Percentiles rank a stretch among this genome's conserved stretches.
phyloP scores from a whole-genome alignment of 2,113 vertebrate species.

The Pelusios castaneus region DNA sequence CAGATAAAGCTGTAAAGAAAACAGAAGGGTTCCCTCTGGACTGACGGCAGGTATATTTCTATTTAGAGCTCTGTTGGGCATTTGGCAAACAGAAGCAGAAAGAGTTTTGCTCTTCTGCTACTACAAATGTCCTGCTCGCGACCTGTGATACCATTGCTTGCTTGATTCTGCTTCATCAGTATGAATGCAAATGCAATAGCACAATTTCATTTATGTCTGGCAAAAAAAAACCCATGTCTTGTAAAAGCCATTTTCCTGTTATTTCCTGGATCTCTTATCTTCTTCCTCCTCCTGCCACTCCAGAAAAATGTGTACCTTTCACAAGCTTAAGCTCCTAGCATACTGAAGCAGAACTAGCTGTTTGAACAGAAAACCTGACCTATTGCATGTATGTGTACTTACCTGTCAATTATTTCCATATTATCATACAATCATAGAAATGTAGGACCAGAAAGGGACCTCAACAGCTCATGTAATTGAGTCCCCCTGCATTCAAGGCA shows the following conservation, averaged over 20 bases:
- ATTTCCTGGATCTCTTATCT: not conserved
- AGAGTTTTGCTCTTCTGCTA: not conserved
- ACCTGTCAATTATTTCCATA: slow-evolving; percentile 23
- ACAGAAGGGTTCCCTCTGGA: not conserved
- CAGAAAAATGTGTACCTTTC: not conserved
- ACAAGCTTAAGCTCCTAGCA: not conserved
- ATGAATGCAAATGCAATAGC: not conserved
- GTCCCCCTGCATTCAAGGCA: no score
- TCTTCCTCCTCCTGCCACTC: not conserved
- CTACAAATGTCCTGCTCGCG: not conserved
- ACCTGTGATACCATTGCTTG: not conserved
- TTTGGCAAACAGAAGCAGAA: not conserved
- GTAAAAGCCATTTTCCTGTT: not conserved
- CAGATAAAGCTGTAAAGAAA: not conserved
- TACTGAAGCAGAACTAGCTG: not conserved
- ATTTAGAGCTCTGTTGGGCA: slow-evolving; percentile 17
- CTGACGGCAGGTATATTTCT: not conserved
- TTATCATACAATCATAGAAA: not conserved
- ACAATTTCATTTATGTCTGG: not conserved
- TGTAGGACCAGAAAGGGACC: no score
- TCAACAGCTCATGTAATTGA: no score
- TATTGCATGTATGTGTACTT: not conserved
- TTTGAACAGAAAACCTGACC: not conserved
- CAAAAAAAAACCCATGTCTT: not conserved
- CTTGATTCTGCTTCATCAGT: not conserved